phyloP scores from a whole-genome alignment of 2,113 vertebrate genomes.

The Pteropus alecto region DNA sequence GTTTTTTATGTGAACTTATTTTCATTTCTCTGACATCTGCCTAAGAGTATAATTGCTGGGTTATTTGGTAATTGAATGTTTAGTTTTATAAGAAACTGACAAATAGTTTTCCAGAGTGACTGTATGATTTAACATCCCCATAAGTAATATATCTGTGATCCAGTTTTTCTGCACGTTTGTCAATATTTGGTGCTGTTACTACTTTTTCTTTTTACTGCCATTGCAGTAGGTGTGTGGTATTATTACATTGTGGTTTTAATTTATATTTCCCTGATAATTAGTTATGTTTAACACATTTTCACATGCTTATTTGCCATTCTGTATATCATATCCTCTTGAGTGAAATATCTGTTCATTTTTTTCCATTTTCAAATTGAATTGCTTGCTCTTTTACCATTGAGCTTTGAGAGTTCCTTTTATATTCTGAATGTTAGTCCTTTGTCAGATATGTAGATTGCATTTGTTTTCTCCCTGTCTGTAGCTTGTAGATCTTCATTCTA shows the following conservation, averaged over 20 bases:
- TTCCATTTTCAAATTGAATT: background rate
- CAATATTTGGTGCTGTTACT: background rate
- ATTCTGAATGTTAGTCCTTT: background rate
- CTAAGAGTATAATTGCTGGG: background rate
- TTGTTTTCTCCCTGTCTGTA: background rate
- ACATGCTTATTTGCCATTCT: background rate
- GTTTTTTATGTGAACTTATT: background rate
- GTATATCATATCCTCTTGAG: background rate
- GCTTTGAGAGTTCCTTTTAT: background rate
- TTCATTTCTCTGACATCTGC: background rate
- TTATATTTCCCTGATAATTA: background rate
- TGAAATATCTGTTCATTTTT: background rate
- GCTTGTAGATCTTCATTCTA: background rate
- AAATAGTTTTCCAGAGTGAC: background rate
- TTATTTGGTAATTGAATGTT: background rate
- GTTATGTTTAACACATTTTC: background rate
- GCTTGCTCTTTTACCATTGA: background rate
- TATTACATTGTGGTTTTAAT: background rate
- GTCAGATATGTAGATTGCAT: background rate
- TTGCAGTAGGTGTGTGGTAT: background rate
- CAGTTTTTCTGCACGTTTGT: background rate
- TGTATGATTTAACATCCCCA: background rate
- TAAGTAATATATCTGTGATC: background rate
- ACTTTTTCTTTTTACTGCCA: background rate
- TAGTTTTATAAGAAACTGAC: background rate